Percentiles rank a stretch among this genome's conserved stretches.
phyloP scores from a whole-genome alignment of 2,113 vertebrate genomes.

The Eulemur rufifrons region DNA sequence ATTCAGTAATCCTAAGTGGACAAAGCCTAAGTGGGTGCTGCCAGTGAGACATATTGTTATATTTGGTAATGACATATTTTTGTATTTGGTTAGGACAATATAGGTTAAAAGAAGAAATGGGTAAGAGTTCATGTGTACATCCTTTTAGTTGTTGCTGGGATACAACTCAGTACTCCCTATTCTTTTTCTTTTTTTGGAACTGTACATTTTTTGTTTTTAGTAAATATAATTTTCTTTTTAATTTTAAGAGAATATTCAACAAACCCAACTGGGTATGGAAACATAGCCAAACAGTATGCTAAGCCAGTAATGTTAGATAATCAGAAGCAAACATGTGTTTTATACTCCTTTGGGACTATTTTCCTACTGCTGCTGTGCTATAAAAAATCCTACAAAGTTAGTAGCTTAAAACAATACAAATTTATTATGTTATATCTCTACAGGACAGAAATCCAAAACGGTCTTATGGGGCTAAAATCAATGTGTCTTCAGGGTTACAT shows the following conservation, averaged over 20 bases:
- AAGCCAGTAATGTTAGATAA: background rate
- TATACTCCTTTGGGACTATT: background rate
- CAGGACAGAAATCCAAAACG: background rate
- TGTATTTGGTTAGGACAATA: background rate
- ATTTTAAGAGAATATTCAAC: background rate
- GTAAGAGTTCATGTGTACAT: background rate
- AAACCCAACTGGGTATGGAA: background rate
- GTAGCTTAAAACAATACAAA: background rate
- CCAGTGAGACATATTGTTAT: background rate
- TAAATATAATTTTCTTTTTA: background rate
- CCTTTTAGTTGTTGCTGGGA: background rate
- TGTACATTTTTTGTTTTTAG: background rate
- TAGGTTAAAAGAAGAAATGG: background rate
- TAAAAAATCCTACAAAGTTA: background rate
- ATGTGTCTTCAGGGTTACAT: background rate
- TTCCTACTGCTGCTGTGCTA: background rate
- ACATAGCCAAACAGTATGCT: background rate
- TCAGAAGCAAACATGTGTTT: background rate
- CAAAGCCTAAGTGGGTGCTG: background rate
- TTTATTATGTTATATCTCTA: no score
- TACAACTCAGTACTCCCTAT: background rate
- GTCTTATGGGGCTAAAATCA: background rate
- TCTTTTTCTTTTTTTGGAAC: background rate
- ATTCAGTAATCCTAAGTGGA: background rate
- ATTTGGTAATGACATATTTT: background rate